Evolutionary conservation across 2,888 invertebrate species (phyloP).

Genomic region (Hirtodrosophila confusa): DNA sequence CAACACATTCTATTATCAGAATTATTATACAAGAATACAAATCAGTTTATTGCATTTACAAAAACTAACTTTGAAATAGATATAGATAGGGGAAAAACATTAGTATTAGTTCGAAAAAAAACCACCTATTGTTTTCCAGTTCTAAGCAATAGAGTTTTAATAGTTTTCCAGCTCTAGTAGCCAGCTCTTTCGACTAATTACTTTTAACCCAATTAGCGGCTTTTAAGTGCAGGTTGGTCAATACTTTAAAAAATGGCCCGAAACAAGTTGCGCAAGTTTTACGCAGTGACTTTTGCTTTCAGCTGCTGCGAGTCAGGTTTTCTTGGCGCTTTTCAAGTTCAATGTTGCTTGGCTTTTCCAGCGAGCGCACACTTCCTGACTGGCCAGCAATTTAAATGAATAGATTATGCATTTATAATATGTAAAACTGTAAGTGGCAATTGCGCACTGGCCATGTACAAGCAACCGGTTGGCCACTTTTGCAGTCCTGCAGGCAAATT

Average conservation of each 20-base stretch:
- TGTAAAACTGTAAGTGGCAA: slow-evolving; percentile 20
- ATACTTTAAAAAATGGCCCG: background rate
- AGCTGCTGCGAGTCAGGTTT: slow-evolving; percentile 17
- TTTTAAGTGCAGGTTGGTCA: background rate
- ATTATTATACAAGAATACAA: too few species aligned
- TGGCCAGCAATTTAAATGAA: slow-evolving; percentile 21
- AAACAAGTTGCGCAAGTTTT: slow-evolving; percentile 64
- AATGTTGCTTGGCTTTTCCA: slow-evolving; percentile 62
- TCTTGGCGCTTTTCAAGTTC: slow-evolving; percentile 57
- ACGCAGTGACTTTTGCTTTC: slow-evolving; percentile 47
- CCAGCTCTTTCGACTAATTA: slow-evolving; percentile 8
- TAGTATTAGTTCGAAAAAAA: too few species aligned
- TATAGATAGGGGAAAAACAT: too few species aligned
- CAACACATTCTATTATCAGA: too few species aligned
- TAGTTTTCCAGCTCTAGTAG: too few species aligned
- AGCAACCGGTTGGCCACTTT: slow-evolving; percentile 34
- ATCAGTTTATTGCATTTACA: too few species aligned
- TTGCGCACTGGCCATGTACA: slow-evolving; percentile 19
- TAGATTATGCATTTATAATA: slow-evolving; percentile 29
- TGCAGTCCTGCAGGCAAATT: slow-evolving; percentile 61
- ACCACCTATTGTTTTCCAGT: too few species aligned
- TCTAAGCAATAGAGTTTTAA: too few species aligned
- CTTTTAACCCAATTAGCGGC: slow-evolving; percentile 47
- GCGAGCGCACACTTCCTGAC: slow-evolving; percentile 51
- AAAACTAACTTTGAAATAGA: too few species aligned